Evolutionary conservation across 23 tunicate genomes (phyloP), one percentile per base, ranked within the genome.

Genomic region (Phallusia fumigata): DNA sequence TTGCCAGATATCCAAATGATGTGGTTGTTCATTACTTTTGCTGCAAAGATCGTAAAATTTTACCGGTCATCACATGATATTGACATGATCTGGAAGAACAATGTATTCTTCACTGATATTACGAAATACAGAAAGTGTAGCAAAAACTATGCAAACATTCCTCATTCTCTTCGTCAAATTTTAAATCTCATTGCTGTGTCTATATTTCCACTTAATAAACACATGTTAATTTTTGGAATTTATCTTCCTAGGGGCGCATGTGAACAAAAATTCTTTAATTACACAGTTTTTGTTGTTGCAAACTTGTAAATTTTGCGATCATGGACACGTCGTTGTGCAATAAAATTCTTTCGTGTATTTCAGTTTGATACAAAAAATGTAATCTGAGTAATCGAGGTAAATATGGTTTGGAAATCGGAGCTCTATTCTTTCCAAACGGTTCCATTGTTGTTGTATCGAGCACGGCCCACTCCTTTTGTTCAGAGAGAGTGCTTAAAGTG

Each of bases 1-100:
- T 90, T 77, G 95, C 96, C 0, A 69, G 90, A 30, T 92, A 84
- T 75, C 97, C 97, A 12, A 80, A 84, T 72, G 91, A 83, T 36
- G 91, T 87, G 33, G 83, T 92, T 21, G 91, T 92, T 76, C 97
- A 92, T 77, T 92, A 92, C 50, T 90, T 77, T 58, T 92, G 91
- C 47, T 86, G 88, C 83, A 87, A 87, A 87, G 97, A 92, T 75
- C 52, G 90, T 53, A 86, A 81, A 40, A 36, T 44, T 30, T 12
- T 36, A 44, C 81, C 81, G 13, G 44, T 33, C 22, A 15, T 69
- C 24, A 11, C 35, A 0, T 74, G 77, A 58, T 24, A 5, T 22
- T 22, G 22, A 8, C 30, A 11, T 32, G 16, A 74, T 74, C n/a
- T 74, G 3, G 44, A 21, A 11, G 8, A 40, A 10, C 47, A 40